phyloP scores from a whole-genome alignment of 2,113 vertebrate species.

The Rhadina sibilatrix region DNA sequence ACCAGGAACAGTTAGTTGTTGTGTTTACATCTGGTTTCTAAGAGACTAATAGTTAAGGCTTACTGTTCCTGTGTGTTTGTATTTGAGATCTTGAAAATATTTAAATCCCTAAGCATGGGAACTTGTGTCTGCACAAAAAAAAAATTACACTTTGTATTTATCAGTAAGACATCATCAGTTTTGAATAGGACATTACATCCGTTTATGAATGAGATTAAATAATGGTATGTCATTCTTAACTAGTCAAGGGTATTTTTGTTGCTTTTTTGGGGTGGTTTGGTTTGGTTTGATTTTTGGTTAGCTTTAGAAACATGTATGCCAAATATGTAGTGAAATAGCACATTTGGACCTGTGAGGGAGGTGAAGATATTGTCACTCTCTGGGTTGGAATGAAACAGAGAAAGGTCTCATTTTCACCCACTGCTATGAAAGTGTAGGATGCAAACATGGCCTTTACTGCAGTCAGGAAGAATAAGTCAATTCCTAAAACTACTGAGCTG shows the following conservation, averaged over 20 bases:
- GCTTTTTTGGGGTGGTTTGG: neutral
- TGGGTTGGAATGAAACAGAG: neutral
- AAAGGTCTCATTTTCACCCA: neutral
- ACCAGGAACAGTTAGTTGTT: slow-evolving; percentile 28
- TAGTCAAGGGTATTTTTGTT: neutral
- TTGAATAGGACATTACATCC: neutral
- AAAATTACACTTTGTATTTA: neutral
- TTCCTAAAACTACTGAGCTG: neutral
- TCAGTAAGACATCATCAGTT: neutral
- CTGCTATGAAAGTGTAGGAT: neutral
- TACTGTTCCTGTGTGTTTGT: neutral
- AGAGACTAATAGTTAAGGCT: slow-evolving; percentile 8
- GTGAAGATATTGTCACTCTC: neutral
- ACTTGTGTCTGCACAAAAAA: neutral
- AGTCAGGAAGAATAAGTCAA: neutral
- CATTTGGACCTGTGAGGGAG: neutral
- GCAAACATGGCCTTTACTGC: neutral
- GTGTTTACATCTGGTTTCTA: slow-evolving; percentile 56
- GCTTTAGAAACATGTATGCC: neutral
- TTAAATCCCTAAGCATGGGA: neutral
- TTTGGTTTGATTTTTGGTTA: neutral
- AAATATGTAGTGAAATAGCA: neutral
- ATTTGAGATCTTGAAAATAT: neutral
- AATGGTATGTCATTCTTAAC: neutral
- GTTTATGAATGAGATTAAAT: neutral